Conservation (phyloP, 1,140 invertebrate genomes). For the Idris sp. region DNA sequence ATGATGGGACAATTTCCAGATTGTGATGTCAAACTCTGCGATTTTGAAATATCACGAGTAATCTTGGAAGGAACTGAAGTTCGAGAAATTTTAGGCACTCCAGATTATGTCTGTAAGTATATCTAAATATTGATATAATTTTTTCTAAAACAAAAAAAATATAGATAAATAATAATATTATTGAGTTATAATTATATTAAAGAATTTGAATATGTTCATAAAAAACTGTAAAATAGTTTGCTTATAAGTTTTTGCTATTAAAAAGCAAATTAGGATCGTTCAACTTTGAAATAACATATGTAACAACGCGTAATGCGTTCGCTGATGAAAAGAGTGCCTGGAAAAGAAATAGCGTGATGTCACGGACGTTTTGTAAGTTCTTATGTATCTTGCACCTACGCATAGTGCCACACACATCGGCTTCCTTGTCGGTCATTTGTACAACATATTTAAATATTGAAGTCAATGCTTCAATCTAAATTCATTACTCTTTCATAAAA, state of each 20-base stretch:
- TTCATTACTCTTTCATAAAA: too few relatives aligned
- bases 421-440: constrained; percentile 30
- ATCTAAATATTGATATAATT: neutral
- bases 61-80: constrained; percentile 84
- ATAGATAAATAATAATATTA: too few relatives aligned
- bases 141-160: too few relatives aligned
- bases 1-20: constrained; percentile 85
- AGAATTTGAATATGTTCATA: neutral
- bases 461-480: too few relatives aligned
- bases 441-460: constrained; percentile 18
- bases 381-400: constrained; percentile 29
- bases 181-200: too few relatives aligned
- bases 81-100: constrained; percentile 87
- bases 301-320: constrained; percentile 18
- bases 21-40: constrained; percentile 86
- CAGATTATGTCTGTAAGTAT: constrained; percentile 87
- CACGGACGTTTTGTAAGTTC: constrained; percentile 32
- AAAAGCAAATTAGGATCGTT: too few relatives aligned
- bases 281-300: constrained; percentile 29
- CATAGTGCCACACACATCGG: constrained; percentile 17
- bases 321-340: constrained; percentile 12
- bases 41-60: constrained; percentile 86
- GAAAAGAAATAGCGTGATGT: constrained; percentile 42
- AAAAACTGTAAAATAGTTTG: too few relatives aligned
- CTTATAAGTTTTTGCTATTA: too few relatives aligned